Percentiles rank a stretch among this genome's conserved stretches.
These are phyloP conservation scores for fruit fly (Drosophila melanogaster) DNA, from an alignment of 1,140 invertebrate genomes.

Conservation along the genomic window DNA sequence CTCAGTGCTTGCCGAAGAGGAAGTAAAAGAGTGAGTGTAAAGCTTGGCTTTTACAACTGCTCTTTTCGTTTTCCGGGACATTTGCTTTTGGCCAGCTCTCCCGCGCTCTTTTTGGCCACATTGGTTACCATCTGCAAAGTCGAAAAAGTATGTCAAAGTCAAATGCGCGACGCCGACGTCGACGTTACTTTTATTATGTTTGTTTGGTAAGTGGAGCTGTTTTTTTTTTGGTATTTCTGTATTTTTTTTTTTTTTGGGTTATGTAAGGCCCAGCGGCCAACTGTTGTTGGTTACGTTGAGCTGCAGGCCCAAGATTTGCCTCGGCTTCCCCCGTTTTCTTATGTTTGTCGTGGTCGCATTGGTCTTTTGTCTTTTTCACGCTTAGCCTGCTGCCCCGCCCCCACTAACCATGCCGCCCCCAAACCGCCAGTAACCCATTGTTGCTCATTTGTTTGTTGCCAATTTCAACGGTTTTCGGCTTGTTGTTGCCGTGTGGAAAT, in stretches of 20 bases:
- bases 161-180: conserved; percentile 56
- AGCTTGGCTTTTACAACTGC: conserved; percentile 61
- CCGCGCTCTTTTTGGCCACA: conserved; percentile 31
- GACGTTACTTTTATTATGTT: conserved; percentile 78
- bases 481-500: conserved; percentile 66
- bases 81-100: conserved; percentile 10
- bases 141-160: conserved; percentile 84
- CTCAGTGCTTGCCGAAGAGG: conserved; percentile 11
- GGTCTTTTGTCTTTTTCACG: conserved; percentile 78
- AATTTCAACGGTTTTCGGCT: conserved; percentile 75
- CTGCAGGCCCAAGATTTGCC: conserved; percentile 48
- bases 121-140: conserved; percentile 50
- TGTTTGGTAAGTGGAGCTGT: conserved; percentile 78
- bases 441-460: conserved; percentile 79
- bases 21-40: conserved; percentile 21
- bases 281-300: conserved; percentile 76
- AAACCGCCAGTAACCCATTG: conserved; percentile 5
- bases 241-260: conserved; percentile 37
- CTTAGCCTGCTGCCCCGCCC: conserved; percentile 15
- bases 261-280: conserved; percentile 72
- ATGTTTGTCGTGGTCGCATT: conserved; percentile 58
- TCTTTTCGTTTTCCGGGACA: conserved; percentile 21
- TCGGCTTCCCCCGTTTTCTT: conserved; percentile 17
- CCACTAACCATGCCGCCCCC: not conserved
- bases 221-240: conserved; percentile 13